Evolutionary conservation across 2,888 invertebrate genomes (phyloP), one percentile per base, ranked within the genome.

Genomic region (Slavum lentiscoides): DNA sequence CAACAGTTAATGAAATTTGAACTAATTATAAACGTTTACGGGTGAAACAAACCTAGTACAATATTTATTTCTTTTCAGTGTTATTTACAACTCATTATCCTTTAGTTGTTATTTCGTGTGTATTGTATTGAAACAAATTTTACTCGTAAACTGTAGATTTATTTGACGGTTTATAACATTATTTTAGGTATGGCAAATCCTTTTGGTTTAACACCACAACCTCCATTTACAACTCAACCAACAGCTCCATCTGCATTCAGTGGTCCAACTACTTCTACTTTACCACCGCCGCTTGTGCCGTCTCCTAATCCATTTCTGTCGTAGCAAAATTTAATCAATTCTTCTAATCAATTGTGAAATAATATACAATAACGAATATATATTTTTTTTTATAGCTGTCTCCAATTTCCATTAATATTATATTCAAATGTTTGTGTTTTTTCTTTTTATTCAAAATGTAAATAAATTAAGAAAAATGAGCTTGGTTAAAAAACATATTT

Each of bases 221-320:
- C 58, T 75, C n/a, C 81, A 64, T 61, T 74, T 62, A 17, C 66
- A 61, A 37, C 72, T 83, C 66, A 82, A 83, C 69, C 72, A 82
- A 64, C 83, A 62, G 61, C 81, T 66, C 70, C 82, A 39, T 70
- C 77, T 43, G 43, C 62, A 64, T 82, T 74, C 62, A 82, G 49
- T 74, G 73, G 68, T 66, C 77, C 80, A 67, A 53, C 62, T 30
- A 62, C 76, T 21, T 64, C 82, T 21, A 43, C 74, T 53, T 82
- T 84, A n/a, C 84, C 83, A 39, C 84, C 84, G 73, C 85, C 85
- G 59, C 82, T 85, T 21, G 82, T 84, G 67, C 84, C 85, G 83
- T 86, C 87, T 58, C 90, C 91, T 83, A 91, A 91, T 86, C 91
- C 91, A 49, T 91, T 91, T 87, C 89, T 91, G 84, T 91, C 91